Conservation (phyloP, 2,888 invertebrate species). For the Hymenopus coronatus region DNA sequence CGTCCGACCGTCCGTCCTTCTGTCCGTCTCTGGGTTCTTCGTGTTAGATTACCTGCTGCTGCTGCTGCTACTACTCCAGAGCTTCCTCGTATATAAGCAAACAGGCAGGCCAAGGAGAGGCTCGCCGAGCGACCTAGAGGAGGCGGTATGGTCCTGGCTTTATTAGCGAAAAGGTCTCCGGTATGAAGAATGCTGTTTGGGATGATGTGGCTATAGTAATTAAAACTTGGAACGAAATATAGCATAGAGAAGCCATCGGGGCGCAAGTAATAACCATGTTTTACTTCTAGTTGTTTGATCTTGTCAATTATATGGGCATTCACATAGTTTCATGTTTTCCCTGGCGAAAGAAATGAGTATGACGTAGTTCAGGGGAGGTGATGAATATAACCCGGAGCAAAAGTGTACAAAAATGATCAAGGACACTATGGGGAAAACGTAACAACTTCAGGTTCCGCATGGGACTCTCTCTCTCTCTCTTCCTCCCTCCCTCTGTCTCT, state of each 20-base stretch:
- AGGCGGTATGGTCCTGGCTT: not conserved
- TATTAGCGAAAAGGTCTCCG: not conserved
- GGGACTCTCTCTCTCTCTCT: too few species aligned
- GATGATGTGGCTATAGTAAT: not conserved
- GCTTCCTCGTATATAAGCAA: not conserved
- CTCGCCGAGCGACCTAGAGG: not conserved
- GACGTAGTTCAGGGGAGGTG: not conserved
- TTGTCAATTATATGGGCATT: not conserved
- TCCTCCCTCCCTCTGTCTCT: too few species aligned
- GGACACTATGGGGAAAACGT: too few species aligned
- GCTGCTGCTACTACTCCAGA: not conserved
- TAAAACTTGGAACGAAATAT: not conserved
- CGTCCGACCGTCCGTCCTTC: constrained; percentile 18
- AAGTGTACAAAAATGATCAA: too few species aligned
- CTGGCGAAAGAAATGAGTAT: not conserved
- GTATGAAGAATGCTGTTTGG: not conserved
- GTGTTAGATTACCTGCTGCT: not conserved
- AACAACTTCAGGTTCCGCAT: too few species aligned
- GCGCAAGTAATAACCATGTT: not conserved
- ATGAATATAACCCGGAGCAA: not conserved
- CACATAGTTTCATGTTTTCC: not conserved
- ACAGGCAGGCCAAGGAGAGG: too few species aligned
- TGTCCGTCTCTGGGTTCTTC: not conserved
- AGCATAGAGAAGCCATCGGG: not conserved
- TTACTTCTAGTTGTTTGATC: not conserved